A percentile compares a stretch with the other conserved stretches of the same genome.
Evolutionary conservation across 2,113 vertebrate genomes (phyloP).

Genomic region (Aphelocoma coerulescens): DNA sequence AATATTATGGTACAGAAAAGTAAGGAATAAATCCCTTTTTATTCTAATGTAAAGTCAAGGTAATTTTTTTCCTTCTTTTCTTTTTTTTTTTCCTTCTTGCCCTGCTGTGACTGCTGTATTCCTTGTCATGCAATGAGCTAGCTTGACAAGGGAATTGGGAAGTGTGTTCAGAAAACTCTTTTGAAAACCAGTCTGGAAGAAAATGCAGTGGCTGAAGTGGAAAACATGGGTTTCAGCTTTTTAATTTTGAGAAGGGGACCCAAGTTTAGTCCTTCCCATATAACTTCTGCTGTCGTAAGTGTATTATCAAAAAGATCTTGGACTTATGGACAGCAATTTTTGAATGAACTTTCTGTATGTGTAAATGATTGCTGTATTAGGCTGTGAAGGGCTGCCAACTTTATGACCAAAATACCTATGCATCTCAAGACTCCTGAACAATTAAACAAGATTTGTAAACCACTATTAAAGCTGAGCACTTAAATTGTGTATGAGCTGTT

Average conservation of each 20-base stretch:
- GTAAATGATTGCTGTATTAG: background rate
- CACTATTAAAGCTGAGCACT: background rate
- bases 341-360: background rate
- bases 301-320: background rate
- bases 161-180: background rate
- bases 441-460: background rate
- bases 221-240: background rate
- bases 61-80: fast-evolving
- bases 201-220: background rate
- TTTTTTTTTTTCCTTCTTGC: background rate
- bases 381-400: background rate
- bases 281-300: background rate
- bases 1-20: background rate
- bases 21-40: background rate
- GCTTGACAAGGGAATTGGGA: background rate
- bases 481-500: background rate
- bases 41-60: background rate
- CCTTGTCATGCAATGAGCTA: background rate
- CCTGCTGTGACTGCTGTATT: background rate
- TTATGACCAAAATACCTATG: background rate
- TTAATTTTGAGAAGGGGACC: background rate
- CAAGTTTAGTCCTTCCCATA: background rate
- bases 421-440: background rate
- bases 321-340: background rate
- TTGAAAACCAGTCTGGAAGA: background rate